Percentiles rank a stretch among this genome's conserved stretches.
Evolutionary conservation across 2,797 vertebrate genomes (phyloP).

Genomic region (Pangasius mekongensis): DNA sequence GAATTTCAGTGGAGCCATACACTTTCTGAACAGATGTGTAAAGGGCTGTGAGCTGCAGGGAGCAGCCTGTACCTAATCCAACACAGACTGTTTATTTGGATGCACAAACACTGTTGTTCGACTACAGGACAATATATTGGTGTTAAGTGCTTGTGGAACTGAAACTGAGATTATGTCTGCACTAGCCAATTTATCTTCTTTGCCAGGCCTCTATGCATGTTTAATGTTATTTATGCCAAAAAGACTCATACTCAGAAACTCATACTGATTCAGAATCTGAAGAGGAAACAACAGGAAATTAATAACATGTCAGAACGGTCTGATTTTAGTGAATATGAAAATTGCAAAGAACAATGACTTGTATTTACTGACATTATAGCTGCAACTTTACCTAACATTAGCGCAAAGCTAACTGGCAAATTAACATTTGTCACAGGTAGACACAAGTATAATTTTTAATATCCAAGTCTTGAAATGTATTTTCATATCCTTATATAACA

Average conservation of each 20-base stretch:
- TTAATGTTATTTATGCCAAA: constrained; percentile 1
- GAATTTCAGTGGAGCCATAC: not conserved
- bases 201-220: not conserved
- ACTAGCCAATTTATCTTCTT: not conserved
- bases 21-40: constrained; percentile 22
- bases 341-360: not conserved
- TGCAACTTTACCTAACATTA: not conserved
- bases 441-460: not conserved
- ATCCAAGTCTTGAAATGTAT: not conserved
- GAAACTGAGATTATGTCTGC: not conserved
- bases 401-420: not conserved
- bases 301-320: not conserved
- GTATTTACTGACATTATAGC: not conserved
- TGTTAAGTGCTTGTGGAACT: constrained; percentile 6
- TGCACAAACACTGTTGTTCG: not conserved
- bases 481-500: not conserved
- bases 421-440: not conserved
- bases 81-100: constrained; percentile 45
- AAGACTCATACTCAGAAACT: not conserved
- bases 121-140: constrained; percentile 30
- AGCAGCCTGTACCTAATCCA: constrained; percentile 30
- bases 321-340: not conserved
- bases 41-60: constrained; percentile 5
- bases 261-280: not conserved
- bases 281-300: not conserved